Percentiles rank a stretch among this genome's conserved stretches.
phyloP scores from a whole-genome alignment of 2,888 invertebrate genomes.

The Fabriciana adippe region DNA sequence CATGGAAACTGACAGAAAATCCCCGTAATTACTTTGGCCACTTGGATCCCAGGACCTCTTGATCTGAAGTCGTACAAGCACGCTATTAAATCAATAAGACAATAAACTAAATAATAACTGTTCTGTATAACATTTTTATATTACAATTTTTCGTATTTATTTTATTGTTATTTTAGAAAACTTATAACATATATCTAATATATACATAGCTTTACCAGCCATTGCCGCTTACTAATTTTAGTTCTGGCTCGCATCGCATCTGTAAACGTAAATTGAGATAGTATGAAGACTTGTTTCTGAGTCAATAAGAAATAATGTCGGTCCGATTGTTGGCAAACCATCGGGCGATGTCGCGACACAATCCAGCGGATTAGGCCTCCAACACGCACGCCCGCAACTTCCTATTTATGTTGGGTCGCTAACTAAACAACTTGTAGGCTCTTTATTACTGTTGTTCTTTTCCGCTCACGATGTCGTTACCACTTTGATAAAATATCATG shows the following conservation, averaged over 20 bases:
- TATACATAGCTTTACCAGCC: neutral
- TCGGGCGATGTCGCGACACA: conserved; percentile 53
- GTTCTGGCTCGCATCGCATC: neutral
- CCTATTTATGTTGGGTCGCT: conserved; percentile 75
- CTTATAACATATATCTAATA: too few relatives aligned
- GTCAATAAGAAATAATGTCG: conserved; percentile 66
- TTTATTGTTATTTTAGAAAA: too few relatives aligned
- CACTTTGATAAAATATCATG: conserved; percentile 71
- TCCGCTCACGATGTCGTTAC: conserved; percentile 72
- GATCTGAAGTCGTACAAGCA: too few relatives aligned
- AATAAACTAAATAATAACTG: too few relatives aligned
- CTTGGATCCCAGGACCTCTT: too few relatives aligned
- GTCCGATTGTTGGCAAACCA: conserved; percentile 50
- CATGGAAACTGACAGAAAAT: too few relatives aligned
- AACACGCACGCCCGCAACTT: conserved; percentile 68
- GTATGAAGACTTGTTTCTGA: conserved; percentile 49
- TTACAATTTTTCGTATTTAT: too few relatives aligned
- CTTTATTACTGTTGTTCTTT: conserved; percentile 81
- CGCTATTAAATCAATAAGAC: too few relatives aligned
- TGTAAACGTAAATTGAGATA: conserved; percentile 40
- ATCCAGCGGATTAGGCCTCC: conserved; percentile 74
- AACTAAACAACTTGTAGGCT: conserved; percentile 80
- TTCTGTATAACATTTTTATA: too few relatives aligned
- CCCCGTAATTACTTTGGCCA: too few relatives aligned
- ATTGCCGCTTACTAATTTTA: neutral